These are phyloP conservation scores for Sparidentex hasta DNA, from an alignment of 2,797 vertebrate species.

Conservation along the genomic window DNA sequence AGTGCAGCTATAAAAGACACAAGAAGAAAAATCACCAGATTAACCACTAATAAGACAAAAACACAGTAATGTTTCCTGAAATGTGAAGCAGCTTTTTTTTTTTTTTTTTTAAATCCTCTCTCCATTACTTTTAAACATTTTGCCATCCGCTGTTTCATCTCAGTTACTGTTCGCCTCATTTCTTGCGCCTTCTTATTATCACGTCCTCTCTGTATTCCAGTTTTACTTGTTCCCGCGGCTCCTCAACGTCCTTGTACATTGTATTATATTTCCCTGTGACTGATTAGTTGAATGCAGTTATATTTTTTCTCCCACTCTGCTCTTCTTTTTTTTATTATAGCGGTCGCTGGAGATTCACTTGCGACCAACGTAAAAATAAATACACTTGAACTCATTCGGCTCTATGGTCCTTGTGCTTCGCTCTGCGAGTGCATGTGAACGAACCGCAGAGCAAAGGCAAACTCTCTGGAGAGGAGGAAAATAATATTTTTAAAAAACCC, in stretches of 20 bases:
- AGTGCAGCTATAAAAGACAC: not conserved
- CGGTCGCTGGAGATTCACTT: not conserved
- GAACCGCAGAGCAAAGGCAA: constrained; percentile 32
- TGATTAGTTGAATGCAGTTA: not conserved
- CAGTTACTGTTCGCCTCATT: not conserved
- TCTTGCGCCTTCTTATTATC: not conserved
- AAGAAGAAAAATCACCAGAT: not conserved
- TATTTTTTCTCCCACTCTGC: constrained; percentile 12
- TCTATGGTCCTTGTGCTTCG: constrained; percentile 33
- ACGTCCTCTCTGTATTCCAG: not conserved
- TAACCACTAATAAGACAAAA: not conserved
- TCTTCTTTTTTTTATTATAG: not conserved
- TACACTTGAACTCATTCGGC: constrained; percentile 36
- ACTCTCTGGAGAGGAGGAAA: constrained; percentile 19
- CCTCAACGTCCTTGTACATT: not conserved
- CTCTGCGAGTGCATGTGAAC: constrained; percentile 31
- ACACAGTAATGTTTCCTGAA: not conserved
- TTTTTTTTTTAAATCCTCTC: too few relatives aligned
- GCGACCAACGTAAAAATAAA: constrained; percentile 38
- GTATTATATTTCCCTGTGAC: not conserved
- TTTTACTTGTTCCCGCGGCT: not conserved
- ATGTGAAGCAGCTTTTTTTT: not conserved
- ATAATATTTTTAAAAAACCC: not conserved
- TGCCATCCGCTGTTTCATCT: not conserved
- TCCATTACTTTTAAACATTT: not conserved